Base-by-base conservation (phyloP, 2,888 invertebrate species). In the Dione juno region DNA sequence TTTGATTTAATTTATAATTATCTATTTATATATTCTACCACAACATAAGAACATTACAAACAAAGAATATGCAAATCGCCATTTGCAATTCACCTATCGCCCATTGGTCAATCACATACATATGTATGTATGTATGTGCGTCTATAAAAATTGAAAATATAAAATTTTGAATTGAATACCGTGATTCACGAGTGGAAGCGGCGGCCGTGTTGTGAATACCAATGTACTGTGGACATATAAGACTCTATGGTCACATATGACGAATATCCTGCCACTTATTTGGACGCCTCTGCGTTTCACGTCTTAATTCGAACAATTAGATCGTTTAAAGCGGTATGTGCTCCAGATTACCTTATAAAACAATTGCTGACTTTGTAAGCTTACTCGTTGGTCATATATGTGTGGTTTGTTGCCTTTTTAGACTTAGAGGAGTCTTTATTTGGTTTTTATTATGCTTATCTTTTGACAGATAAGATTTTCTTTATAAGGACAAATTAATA, bases 111-210 rank as follows among this genome's bases (percentile, higher is more conserved):
- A 66, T 67, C 70, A 68, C 54, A 35, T 41, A 68, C n/a, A n/a
- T 54, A n/a, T 54, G n/a, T 35, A 35, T 35, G 35, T 57, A 11
- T 37, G 16, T 57, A 16, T 37, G 37, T 57, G 10, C 16, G 35
- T 37, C 16, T n/a, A 70, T 75, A 70, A 74, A 72, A 74, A 76
- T 74, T 73, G 53, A 76, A 73, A 76, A 74, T 74, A 68, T 59
- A 66, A 70, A 76, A 73, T 75, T 77, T 77, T 71, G 75, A 77
- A 74, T 75, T 69, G 72, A 74, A 72, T 73, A 65, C 70, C 81
- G 81, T 89, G 89, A 88, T 79, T 89, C 89, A 89, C 80, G 77
- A 79, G 78, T 85, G 86, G 88, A 89, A 87, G 88, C 84, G 72
- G 77, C 71, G 69, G 77, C 79, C 89, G 88, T 88, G 88, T 79